phyloP scores from a whole-genome alignment of 2,113 vertebrate species.

The Tragelaphus imberbis region DNA sequence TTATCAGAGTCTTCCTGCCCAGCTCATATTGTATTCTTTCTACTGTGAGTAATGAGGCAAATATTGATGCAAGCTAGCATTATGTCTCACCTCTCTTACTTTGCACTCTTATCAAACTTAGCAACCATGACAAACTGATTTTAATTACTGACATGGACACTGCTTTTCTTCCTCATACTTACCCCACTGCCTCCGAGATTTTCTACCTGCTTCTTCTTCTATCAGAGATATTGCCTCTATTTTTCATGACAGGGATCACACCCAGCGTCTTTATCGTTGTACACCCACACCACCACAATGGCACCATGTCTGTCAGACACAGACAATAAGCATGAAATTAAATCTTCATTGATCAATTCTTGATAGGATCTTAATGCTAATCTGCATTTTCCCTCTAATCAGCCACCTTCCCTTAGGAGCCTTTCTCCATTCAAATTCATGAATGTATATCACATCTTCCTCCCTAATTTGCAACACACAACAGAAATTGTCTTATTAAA shows the following conservation, averaged over 20 bases:
- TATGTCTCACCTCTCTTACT: background rate
- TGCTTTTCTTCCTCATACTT: background rate
- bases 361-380: background rate
- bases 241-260: accelerated
- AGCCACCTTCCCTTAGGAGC: background rate
- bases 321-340: background rate
- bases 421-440: background rate
- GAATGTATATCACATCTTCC: background rate
- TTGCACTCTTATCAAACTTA: background rate
- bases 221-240: background rate
- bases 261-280: background rate
- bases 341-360: background rate
- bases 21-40: background rate
- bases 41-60: background rate
- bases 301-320: background rate
- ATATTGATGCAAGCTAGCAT: background rate
- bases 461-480: background rate
- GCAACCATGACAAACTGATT: background rate
- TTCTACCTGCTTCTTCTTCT: background rate
- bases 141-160: background rate
- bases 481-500: background rate
- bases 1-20: background rate
- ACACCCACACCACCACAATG: background rate
- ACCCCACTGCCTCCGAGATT: background rate
- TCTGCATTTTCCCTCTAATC: background rate